phyloP scores from a whole-genome alignment of 1,140 invertebrate genomes.

The Stegodyphus dumicola region DNA sequence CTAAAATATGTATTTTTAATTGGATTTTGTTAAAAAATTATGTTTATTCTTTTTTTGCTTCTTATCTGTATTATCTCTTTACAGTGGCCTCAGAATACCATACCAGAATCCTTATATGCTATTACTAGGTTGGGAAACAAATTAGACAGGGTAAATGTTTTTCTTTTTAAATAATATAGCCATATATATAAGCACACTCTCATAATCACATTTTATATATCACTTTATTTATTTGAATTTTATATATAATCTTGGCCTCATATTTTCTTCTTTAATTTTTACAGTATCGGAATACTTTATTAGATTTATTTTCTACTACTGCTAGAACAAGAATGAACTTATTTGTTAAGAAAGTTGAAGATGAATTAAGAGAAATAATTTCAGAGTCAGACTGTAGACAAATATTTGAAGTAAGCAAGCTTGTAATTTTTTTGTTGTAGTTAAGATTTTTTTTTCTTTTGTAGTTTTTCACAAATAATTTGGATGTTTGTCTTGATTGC shows the following conservation, averaged over 20 bases:
- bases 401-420: conserved; percentile 33
- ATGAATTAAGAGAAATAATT: conserved; percentile 41
- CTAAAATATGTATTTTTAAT: neutral
- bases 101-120: conserved; percentile 48
- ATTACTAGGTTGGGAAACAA: conserved; percentile 59
- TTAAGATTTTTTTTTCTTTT: neutral
- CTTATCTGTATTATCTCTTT: neutral
- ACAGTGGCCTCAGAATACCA: conserved; percentile 61
- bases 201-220: neutral
- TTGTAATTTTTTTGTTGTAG: neutral
- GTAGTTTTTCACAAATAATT: neutral
- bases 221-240: neutral
- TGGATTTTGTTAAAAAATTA: neutral
- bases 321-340: conserved; percentile 30
- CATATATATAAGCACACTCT: neutral
- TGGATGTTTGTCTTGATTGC: neutral
- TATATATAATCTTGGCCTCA: neutral
- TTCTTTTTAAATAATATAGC: neutral
- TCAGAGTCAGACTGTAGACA: conserved; percentile 40
- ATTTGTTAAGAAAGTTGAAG: conserved; percentile 50
- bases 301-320: conserved; percentile 52
- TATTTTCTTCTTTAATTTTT: conserved; percentile 9
- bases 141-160: conserved; percentile 49
- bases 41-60: no score
- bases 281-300: conserved; percentile 30